phyloP scores from a whole-genome alignment of 2,888 invertebrate genomes.

The Scaptomyza flava region DNA sequence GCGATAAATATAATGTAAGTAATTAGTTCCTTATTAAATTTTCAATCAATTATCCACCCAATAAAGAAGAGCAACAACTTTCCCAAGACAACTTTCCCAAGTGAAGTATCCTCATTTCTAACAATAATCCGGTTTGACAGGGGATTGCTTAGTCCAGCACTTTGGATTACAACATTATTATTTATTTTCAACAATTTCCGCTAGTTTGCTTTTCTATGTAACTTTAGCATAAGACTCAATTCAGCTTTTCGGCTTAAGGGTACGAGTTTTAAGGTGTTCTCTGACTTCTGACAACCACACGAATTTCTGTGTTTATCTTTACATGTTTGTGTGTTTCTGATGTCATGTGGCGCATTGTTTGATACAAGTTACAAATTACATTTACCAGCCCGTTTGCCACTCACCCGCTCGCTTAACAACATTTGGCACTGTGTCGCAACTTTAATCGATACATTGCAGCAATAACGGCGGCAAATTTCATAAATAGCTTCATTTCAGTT shows the following conservation, averaged over 20 bases:
- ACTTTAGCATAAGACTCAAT: slow-evolving; percentile 64
- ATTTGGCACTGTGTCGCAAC: slow-evolving; percentile 71
- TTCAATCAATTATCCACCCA: no score
- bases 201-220: slow-evolving; percentile 54
- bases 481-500: slow-evolving; percentile 66
- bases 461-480: slow-evolving; percentile 48
- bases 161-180: slow-evolving; percentile 25
- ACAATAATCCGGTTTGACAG: background rate
- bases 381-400: slow-evolving; percentile 1
- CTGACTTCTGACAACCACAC: slow-evolving; percentile 26
- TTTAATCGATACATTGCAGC: slow-evolving; percentile 63
- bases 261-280: slow-evolving; percentile 23
- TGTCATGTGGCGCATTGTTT: slow-evolving; percentile 70
- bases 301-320: slow-evolving; percentile 33
- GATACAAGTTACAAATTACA: slow-evolving; percentile 59
- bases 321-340: slow-evolving; percentile 7
- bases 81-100: no score
- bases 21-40: no score
- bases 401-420: slow-evolving; percentile 20
- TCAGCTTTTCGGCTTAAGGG: slow-evolving; percentile 35
- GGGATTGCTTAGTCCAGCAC: background rate
- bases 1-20: background rate
- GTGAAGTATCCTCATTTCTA: no score
- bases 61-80: no score
- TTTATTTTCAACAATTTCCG: slow-evolving; percentile 61